phyloP scores from a whole-genome alignment of 2,797 vertebrate species.

The Eurystomus glaucurus region DNA sequence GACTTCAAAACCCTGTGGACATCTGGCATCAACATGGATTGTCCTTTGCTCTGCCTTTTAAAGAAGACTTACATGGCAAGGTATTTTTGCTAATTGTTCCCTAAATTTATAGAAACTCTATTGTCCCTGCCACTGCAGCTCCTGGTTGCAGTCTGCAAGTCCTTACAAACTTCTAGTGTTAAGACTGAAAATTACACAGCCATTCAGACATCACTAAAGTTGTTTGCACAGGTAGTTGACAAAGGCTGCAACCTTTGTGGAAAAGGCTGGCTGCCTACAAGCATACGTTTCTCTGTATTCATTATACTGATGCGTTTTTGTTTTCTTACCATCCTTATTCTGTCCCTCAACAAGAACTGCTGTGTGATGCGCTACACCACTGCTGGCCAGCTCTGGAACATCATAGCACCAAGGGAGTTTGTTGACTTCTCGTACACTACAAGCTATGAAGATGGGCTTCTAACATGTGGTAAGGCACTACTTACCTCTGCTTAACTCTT shows the following conservation, averaged over 20 bases:
- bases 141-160: neutral
- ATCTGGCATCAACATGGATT: neutral
- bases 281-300: neutral
- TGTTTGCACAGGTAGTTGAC: neutral
- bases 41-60: neutral
- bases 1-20: neutral
- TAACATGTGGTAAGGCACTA: constrained; percentile 86
- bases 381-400: constrained; percentile 89
- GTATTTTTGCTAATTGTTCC: neutral
- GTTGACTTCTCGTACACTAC: constrained; percentile 91
- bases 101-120: neutral
- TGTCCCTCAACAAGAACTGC: constrained; percentile 79
- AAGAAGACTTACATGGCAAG: neutral
- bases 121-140: neutral
- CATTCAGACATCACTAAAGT: neutral
- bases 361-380: constrained; percentile 90
- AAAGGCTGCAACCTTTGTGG: neutral
- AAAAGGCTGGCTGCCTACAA: neutral
- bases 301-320: neutral
- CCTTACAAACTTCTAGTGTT: neutral
- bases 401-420: constrained; percentile 89
- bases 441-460: constrained; percentile 84
- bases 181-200: neutral
- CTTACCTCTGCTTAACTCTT: neutral
- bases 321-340: neutral